Evolutionary conservation across 2,113 vertebrate genomes (phyloP).

Genomic region (Phasianus colchicus): DNA sequence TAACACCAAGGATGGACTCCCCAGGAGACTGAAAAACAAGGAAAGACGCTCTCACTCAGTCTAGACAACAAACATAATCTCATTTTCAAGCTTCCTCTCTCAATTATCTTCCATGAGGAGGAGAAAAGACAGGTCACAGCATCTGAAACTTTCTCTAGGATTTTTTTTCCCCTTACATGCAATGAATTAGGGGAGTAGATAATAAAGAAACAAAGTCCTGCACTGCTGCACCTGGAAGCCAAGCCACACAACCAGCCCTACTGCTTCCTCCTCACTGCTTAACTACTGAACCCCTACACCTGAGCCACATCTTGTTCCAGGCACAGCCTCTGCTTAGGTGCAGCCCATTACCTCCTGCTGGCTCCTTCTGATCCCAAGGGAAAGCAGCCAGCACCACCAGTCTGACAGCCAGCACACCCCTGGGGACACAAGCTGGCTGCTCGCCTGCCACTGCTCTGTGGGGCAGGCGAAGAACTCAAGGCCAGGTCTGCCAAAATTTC

Average conservation of each 20-base stretch:
- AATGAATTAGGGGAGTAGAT: neutral
- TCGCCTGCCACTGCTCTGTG: no score
- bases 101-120: neutral
- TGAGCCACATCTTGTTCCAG: neutral
- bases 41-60: neutral
- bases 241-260: neutral
- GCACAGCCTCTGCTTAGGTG: neutral
- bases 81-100: neutral
- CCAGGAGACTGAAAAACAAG: neutral
- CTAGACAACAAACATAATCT: neutral
- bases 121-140: neutral
- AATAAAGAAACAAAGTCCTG: neutral
- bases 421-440: no score
- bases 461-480: neutral
- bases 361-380: neutral
- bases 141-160: neutral
- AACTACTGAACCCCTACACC: neutral
- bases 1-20: neutral
- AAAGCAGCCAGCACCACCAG: neutral
- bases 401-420: neutral
- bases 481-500: neutral
- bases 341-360: neutral
- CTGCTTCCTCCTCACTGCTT: neutral
- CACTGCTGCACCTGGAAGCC: neutral
- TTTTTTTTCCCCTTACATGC: neutral